Percentiles rank a stretch among this genome's conserved stretches.
These are phyloP conservation scores for Noctuana brunneofusca DNA, from an alignment of 2,888 invertebrate genomes.

Conservation along the genomic window DNA sequence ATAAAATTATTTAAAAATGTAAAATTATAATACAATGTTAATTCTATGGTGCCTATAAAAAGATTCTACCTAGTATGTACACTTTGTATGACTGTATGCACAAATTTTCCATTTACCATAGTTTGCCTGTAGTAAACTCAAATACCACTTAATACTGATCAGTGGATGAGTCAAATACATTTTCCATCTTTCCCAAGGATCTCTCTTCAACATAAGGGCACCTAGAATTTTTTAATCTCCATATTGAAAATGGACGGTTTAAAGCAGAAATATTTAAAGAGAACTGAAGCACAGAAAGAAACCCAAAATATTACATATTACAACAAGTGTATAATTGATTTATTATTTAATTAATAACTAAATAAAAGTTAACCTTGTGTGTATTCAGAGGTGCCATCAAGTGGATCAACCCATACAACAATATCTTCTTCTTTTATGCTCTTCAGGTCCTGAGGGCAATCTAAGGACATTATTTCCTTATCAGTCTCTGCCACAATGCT, in stretches of 20 bases:
- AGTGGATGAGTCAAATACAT: slow-evolving; percentile 79
- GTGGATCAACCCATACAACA: slow-evolving; percentile 98
- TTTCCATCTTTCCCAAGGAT: slow-evolving; percentile 82
- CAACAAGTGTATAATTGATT: too few relatives aligned
- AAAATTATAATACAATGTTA: slow-evolving; percentile 13
- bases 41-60: slow-evolving; percentile 26
- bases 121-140: slow-evolving; percentile 79
- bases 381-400: slow-evolving; percentile 99
- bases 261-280: neutral
- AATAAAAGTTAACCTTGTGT: slow-evolving; percentile 87
- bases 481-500: slow-evolving; percentile 90
- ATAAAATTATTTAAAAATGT: neutral
- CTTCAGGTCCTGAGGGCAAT: slow-evolving; percentile 87
- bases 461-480: slow-evolving; percentile 82
- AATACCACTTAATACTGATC: slow-evolving; percentile 82
- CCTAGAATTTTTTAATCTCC: slow-evolving; percentile 67
- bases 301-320: neutral
- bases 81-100: slow-evolving; percentile 31
- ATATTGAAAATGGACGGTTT: slow-evolving; percentile 11
- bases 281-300: neutral
- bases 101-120: slow-evolving; percentile 72
- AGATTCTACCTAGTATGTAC: slow-evolving; percentile 32
- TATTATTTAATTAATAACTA: too few relatives aligned
- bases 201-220: slow-evolving; percentile 81
- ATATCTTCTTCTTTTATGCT: slow-evolving; percentile 90